A percentile compares a stretch with the other conserved stretches of the same genome.
Conservation (phyloP, 2,113 vertebrate species). For the Protobothrops flavoviridis region DNA sequence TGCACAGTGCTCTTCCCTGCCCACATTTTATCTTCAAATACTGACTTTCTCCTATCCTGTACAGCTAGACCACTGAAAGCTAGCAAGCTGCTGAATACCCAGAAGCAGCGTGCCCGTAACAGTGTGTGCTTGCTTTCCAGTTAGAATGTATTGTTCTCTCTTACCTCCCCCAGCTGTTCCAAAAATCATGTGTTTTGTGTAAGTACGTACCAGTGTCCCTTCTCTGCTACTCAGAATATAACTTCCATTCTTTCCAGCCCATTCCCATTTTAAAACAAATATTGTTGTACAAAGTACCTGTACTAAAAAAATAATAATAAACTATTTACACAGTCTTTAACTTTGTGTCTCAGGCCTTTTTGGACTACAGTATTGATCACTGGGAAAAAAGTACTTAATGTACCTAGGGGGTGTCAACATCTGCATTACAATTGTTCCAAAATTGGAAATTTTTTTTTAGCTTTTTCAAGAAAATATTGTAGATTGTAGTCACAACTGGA, state of each 20-base stretch:
- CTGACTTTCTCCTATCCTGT: not conserved
- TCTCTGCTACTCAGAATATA: constrained; percentile 19
- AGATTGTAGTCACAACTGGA: not conserved
- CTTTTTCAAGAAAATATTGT: not conserved
- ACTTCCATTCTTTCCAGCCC: constrained; percentile 6
- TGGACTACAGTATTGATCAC: not conserved
- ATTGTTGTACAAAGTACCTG: constrained; percentile 31
- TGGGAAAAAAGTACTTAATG: not conserved
- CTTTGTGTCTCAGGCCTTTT: not conserved
- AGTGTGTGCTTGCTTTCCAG: constrained; percentile 2
- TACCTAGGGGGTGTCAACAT: not conserved
- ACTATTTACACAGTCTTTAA: constrained; percentile 48
- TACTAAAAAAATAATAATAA: constrained; percentile 40
- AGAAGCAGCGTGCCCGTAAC: not conserved
- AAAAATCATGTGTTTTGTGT: constrained; percentile 19
- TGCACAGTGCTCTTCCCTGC: not conserved
- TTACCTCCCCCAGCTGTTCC: not conserved
- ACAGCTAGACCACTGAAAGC: not conserved
- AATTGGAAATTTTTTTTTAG: not conserved
- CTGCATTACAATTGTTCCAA: not conserved
- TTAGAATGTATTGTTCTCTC: not conserved
- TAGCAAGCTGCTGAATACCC: not conserved
- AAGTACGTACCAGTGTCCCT: constrained; percentile 17
- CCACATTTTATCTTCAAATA: not conserved
- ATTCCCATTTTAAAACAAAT: constrained; percentile 19